A percentile compares a stretch with the other conserved stretches of the same genome.
These are phyloP conservation scores for Caerostris extrusa DNA, from an alignment of 1,140 invertebrate species.

Conservation along the genomic window DNA sequence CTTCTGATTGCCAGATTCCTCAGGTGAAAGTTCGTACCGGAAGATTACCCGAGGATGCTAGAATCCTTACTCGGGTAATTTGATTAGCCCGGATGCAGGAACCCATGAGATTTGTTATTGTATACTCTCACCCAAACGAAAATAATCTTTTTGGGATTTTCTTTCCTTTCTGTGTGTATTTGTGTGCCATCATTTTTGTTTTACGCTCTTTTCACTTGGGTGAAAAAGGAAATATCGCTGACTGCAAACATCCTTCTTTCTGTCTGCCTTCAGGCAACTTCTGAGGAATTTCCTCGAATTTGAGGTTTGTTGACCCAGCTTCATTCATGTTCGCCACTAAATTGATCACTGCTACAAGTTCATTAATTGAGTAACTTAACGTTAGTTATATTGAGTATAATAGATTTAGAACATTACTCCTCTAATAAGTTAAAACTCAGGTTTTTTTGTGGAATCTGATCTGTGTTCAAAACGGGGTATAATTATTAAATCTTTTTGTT, in stretches of 20 bases:
- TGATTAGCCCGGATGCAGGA: constrained; percentile 55
- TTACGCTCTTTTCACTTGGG: constrained; percentile 1
- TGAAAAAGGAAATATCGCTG: constrained; percentile 52
- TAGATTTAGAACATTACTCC: not conserved
- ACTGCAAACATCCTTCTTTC: not conserved
- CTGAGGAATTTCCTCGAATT: constrained; percentile 18
- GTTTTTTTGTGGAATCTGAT: no score
- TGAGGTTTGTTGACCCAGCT: constrained; percentile 2
- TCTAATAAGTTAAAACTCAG: no score
- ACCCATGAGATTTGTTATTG: constrained; percentile 56
- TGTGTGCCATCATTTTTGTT: constrained; percentile 45
- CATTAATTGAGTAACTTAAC: not conserved
- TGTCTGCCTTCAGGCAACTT: not conserved
- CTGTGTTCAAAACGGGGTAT: no score
- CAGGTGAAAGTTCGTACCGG: constrained; percentile 34
- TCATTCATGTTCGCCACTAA: not conserved
- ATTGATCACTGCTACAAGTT: constrained; percentile 17
- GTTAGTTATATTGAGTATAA: not conserved
- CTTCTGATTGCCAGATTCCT: constrained; percentile 41
- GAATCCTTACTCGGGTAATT: constrained; percentile 51
- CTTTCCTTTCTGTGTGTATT: not conserved
- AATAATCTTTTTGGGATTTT: constrained; percentile 37
- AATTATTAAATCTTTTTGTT: no score
- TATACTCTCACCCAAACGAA: constrained; percentile 52
- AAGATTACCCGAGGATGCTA: constrained; percentile 53